A percentile compares a stretch with the other conserved stretches of the same genome.
phyloP scores from a whole-genome alignment of 2,113 vertebrate genomes.

The Tetrao urogallus region DNA sequence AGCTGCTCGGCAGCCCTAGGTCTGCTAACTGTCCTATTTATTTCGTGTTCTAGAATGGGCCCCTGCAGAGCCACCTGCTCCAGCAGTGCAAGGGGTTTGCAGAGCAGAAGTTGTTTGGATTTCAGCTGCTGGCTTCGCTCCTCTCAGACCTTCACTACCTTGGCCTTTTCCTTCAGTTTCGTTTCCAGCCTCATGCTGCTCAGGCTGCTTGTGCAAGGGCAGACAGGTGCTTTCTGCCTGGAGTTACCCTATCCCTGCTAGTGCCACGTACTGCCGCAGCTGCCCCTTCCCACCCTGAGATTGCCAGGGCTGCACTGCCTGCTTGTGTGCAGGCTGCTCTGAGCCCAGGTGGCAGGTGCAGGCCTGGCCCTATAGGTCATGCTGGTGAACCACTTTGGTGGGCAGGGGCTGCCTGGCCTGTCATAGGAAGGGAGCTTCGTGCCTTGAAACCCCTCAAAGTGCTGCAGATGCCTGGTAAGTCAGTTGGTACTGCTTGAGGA shows the following conservation, averaged over 20 bases:
- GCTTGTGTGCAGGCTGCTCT: neutral
- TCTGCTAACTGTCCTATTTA: accelerated
- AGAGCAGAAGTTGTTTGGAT: neutral
- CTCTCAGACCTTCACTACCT: neutral
- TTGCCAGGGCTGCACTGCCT: neutral
- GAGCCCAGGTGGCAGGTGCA: too few relatives aligned
- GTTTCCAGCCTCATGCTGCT: neutral
- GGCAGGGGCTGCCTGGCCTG: neutral
- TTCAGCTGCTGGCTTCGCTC: neutral
- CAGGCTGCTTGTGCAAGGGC: accelerated
- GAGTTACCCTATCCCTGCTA: neutral
- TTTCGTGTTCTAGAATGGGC: neutral
- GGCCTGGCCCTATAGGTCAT: neutral
- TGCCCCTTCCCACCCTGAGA: neutral
- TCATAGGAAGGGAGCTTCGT: neutral
- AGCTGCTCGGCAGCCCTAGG: neutral
- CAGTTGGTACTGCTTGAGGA: slow-evolving; percentile 30
- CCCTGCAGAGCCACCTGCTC: neutral
- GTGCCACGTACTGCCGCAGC: too few relatives aligned
- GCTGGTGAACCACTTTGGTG: too few relatives aligned
- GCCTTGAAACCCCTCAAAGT: neutral
- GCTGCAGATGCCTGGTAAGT: slow-evolving; percentile 35
- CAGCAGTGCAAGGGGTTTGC: neutral
- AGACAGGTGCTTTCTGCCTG: neutral
- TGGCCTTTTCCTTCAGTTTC: neutral